Evolutionary conservation across 1,140 invertebrate species (phyloP).

Genomic region (Conus betulinus): DNA sequence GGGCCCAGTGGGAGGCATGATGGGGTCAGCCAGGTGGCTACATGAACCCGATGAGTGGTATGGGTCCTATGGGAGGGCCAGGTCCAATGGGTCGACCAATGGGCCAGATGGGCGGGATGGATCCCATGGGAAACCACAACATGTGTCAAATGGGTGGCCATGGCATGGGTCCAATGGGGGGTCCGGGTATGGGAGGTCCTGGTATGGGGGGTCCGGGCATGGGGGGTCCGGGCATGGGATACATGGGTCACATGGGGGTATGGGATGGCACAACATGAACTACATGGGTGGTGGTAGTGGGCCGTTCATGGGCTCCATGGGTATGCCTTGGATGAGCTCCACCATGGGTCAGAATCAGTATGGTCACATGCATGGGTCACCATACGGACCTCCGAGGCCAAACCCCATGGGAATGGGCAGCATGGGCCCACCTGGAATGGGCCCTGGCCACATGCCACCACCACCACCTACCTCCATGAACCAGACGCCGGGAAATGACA

Average conservation of each 20-base stretch:
- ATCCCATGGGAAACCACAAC: not conserved
- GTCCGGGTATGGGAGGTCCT: not conserved
- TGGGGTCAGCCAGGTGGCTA: slow-evolving; percentile 11
- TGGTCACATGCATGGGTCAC: not conserved
- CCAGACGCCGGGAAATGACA: not conserved
- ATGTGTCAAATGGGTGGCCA: slow-evolving; percentile 1
- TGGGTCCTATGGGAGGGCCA: not conserved
- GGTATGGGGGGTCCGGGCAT: not conserved
- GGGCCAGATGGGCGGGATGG: slow-evolving; percentile 28
- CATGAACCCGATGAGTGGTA: slow-evolving; percentile 21
- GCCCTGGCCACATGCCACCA: not conserved
- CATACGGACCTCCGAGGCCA: not conserved
- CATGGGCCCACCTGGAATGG: slow-evolving; percentile 16
- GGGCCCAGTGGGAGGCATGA: slow-evolving; percentile 25
- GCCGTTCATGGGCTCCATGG: slow-evolving; percentile 31
- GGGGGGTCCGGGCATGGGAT: not conserved
- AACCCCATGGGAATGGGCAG: slow-evolving; percentile 4
- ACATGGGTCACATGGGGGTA: slow-evolving; percentile 27
- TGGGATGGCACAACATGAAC: slow-evolving; percentile 28
- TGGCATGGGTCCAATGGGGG: slow-evolving; percentile 21
- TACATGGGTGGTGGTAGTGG: slow-evolving; percentile 27
- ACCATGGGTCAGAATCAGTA: slow-evolving; percentile 18
- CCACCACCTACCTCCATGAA: slow-evolving; percentile 33
- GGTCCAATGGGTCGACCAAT: slow-evolving; percentile 24
- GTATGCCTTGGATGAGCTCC: slow-evolving; percentile 31